Evolutionary conservation across 2,888 invertebrate genomes (phyloP).

Genomic region (Platycheirus rosarum): DNA sequence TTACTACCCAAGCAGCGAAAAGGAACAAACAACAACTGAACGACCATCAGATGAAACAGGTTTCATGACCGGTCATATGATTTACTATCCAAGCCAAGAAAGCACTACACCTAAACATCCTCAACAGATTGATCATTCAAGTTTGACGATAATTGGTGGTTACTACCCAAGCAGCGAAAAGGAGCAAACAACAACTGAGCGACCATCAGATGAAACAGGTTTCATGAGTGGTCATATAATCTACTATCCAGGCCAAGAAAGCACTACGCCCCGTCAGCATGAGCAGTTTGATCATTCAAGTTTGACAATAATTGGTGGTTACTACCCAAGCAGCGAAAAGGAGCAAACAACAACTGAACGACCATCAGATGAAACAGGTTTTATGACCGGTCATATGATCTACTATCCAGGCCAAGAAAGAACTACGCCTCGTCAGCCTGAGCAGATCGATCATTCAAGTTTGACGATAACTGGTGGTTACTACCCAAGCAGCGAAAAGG

Average conservation of each 20-base stretch:
- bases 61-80: no score
- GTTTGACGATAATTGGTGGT: no score
- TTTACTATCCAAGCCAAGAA: background rate
- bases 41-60: no score
- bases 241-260: no score
- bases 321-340: no score
- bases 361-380: background rate
- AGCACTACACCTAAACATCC: background rate
- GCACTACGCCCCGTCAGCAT: background rate
- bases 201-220: background rate
- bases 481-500: no score
- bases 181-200: no score
- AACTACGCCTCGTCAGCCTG: background rate
- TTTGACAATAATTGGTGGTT: background rate
- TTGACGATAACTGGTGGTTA: no score
- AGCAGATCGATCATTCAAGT: background rate
- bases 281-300: no score
- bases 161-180: no score
- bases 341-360: background rate
- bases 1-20: no score
- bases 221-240: background rate
- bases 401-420: background rate
- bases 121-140: background rate
- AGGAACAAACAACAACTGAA: no score
- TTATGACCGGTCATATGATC: background rate